Conservation (phyloP, 2,888 invertebrate species). For the Leptopilina myrica region DNA sequence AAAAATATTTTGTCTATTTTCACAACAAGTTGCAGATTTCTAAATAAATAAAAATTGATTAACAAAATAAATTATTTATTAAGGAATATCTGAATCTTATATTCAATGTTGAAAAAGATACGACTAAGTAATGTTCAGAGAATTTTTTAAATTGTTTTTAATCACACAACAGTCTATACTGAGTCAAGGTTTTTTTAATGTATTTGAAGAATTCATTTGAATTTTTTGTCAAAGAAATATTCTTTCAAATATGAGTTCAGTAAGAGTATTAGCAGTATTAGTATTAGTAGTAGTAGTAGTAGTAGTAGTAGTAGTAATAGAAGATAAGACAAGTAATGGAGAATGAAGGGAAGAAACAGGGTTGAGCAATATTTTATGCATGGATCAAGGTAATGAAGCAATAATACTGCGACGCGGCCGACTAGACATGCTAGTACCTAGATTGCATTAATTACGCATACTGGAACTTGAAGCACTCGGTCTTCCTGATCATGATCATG, state of each 20-base stretch:
- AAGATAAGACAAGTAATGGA: too few species aligned
- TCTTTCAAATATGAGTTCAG: not conserved
- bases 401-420: conserved; percentile 54
- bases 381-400: conserved; percentile 62
- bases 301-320: not conserved
- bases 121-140: too few species aligned
- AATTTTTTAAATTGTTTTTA: too few species aligned
- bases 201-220: too few species aligned
- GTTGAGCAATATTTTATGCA: conserved; percentile 21
- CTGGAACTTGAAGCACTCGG: conserved; percentile 56
- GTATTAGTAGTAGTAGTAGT: not conserved
- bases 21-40: not conserved
- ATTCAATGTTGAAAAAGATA: too few species aligned
- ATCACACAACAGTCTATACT: too few species aligned
- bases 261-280: too few species aligned
- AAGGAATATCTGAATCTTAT: not conserved
- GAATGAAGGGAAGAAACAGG: not conserved
- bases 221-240: not conserved
- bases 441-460: conserved; percentile 71
- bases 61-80: not conserved
- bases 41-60: not conserved
- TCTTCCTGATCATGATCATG: conserved; percentile 45
- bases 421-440: conserved; percentile 48
- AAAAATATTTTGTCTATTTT: not conserved
- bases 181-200: too few species aligned